Evolutionary conservation across 53 echinoderm and acorn worm species (phyloP).

Genomic region (Patiria pectinifera): DNA sequence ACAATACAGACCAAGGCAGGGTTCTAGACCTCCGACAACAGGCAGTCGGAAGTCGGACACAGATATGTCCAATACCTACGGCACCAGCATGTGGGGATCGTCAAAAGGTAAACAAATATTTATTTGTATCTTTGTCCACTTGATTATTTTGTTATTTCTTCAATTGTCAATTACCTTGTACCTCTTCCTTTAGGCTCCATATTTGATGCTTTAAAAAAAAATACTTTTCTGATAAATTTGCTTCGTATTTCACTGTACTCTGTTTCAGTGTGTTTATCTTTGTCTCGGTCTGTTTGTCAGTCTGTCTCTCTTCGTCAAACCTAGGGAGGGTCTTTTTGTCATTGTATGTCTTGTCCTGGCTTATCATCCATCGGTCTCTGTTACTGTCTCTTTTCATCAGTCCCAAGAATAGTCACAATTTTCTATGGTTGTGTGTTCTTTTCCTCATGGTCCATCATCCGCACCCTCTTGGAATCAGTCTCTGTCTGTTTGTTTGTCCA

Average conservation of each 20-base stretch:
- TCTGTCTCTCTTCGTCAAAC: background rate
- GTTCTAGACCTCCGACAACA: slow-evolving; percentile 31
- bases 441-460: background rate
- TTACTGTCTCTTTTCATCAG: too few relatives aligned
- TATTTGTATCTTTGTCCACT: background rate
- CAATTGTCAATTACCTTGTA: background rate
- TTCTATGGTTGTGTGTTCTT: too few relatives aligned
- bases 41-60: slow-evolving; percentile 69
- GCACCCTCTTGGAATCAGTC: background rate
- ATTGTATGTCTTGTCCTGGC: too few relatives aligned
- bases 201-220: background rate
- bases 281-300: background rate
- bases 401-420: too few relatives aligned
- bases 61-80: slow-evolving; percentile 86
- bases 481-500: background rate
- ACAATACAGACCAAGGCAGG: slow-evolving; percentile 52
- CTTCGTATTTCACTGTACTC: background rate
- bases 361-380: too few relatives aligned
- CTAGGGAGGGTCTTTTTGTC: background rate
- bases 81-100: slow-evolving; percentile 98
- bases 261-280: background rate
- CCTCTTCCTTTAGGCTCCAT: background rate
- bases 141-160: background rate
- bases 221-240: too few relatives aligned
- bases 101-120: slow-evolving; percentile 66